A percentile compares a stretch with the other conserved stretches of the same genome.
phyloP scores from a whole-genome alignment of 2,113 vertebrate species.

The Caranx ignobilis region DNA sequence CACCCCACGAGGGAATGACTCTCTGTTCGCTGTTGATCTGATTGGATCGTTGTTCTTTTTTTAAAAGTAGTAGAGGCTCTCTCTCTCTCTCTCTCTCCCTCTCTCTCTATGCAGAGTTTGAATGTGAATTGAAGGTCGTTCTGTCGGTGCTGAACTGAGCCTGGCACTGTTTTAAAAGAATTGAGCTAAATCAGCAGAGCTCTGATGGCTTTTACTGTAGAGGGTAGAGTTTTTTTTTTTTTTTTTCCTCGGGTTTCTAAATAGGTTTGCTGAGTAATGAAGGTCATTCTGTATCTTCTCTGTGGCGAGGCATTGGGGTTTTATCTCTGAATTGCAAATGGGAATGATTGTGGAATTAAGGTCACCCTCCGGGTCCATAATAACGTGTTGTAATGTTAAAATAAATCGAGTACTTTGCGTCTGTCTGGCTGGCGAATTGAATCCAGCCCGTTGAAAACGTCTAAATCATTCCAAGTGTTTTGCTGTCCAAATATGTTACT shows the following conservation, averaged over 20 bases:
- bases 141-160: background rate
- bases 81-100: background rate
- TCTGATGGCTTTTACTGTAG: constrained; percentile 32
- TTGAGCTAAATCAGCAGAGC: constrained; percentile 20
- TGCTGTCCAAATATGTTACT: background rate
- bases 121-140: constrained; percentile 44
- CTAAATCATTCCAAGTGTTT: background rate
- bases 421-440: background rate
- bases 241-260: constrained; percentile 30
- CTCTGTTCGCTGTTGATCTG: background rate
- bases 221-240: constrained; percentile 38
- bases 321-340: constrained; percentile 69
- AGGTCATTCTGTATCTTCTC: constrained; percentile 58
- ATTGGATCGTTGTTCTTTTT: background rate
- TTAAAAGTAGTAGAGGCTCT: background rate
- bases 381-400: constrained; percentile 42
- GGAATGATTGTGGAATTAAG: constrained; percentile 55
- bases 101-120: constrained; percentile 19
- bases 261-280: constrained; percentile 68
- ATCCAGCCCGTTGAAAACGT: constrained; percentile 10
- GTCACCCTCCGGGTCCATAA: constrained; percentile 50
- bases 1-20: background rate
- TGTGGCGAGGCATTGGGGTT: constrained; percentile 19
- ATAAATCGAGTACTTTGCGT: constrained; percentile 29
- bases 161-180: constrained; percentile 24